Base-by-base conservation (phyloP, 2,888 invertebrate species). In the Corbicula japonica region DNA sequence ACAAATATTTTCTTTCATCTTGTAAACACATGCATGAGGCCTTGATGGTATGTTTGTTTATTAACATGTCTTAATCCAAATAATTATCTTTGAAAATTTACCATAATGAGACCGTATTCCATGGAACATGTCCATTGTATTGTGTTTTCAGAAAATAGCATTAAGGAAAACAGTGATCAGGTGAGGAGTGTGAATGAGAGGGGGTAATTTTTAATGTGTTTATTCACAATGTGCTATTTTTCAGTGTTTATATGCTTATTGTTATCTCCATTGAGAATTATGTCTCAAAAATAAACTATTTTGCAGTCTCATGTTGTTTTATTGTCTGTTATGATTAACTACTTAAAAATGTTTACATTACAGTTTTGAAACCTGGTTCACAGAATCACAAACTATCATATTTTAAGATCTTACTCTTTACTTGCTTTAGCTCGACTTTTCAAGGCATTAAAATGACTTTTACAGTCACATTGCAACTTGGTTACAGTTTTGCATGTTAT, bases 221-320 rank as follows among this genome's bases (percentile, higher is more conserved):
- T 50, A 26, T 26, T 50, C 50, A 4, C 23, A 50, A 50, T n/a
- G n/a, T 18, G 23, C 18, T 10, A 46, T 46, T 50, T 50, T 26
- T 50, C 50, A 50, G 50, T 23, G 50, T 8, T 50, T 23, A 23
- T 50, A 50, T 50, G n/a, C 32, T 32, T 32, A n/a, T 54, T 54
- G 54, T 54, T 54, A 54, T 54, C 54, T 54, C 54, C 2, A 18
- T 30, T 8, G 54, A 54, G 54, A 54, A 32, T 54, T 2, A 30
- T 54, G 4, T 32, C 32, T 6, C 32, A 54, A 30, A 30, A 54
- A 23, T 54, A 54, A 54, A 54, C 32, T 54, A 54, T 54, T 54
- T 54, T n/a, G 32, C 30, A 32, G 12, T 54, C 32, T 54, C 30
- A 26, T 26, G 12, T 48, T 48, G 48, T 21, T 6, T 48, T 48